Percentiles rank a stretch among this genome's conserved stretches.
Evolutionary conservation across 2,888 invertebrate species (phyloP).

Genomic region (Lymantria dispar): DNA sequence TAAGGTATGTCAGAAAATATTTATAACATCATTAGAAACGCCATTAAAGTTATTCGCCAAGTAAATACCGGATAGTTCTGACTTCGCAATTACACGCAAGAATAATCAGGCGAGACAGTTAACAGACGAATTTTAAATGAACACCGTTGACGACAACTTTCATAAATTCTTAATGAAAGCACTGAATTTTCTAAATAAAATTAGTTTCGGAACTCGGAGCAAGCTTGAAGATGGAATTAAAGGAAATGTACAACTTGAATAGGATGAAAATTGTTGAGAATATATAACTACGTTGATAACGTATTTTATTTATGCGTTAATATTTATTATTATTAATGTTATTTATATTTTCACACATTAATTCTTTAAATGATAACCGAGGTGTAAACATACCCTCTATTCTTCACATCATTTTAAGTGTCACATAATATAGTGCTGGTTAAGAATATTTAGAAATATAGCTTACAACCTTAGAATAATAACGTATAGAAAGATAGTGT

Average conservation of each 20-base stretch:
- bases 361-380: too few species aligned
- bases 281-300: not conserved
- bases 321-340: not conserved
- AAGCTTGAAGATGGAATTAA: slow-evolving; percentile 10
- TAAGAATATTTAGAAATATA: too few species aligned
- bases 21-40: too few species aligned
- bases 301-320: not conserved
- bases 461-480: too few species aligned
- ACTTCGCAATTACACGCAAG: slow-evolving; percentile 29
- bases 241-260: not conserved
- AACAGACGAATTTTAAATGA: slow-evolving; percentile 27
- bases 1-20: too few species aligned
- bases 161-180: slow-evolving; percentile 33
- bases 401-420: too few species aligned
- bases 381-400: too few species aligned
- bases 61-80: slow-evolving; percentile 16
- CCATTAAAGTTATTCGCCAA: too few species aligned
- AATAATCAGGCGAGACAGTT: slow-evolving; percentile 30
- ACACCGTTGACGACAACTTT: slow-evolving; percentile 25
- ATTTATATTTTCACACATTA: not conserved
- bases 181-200: slow-evolving; percentile 25
- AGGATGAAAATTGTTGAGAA: not conserved
- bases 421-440: too few species aligned
- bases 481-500: too few species aligned
- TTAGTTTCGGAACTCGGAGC: slow-evolving; percentile 17